These are phyloP conservation scores for Syngnathoides biaculeatus DNA, from an alignment of 2,113 vertebrate genomes.

Conservation along the genomic window DNA sequence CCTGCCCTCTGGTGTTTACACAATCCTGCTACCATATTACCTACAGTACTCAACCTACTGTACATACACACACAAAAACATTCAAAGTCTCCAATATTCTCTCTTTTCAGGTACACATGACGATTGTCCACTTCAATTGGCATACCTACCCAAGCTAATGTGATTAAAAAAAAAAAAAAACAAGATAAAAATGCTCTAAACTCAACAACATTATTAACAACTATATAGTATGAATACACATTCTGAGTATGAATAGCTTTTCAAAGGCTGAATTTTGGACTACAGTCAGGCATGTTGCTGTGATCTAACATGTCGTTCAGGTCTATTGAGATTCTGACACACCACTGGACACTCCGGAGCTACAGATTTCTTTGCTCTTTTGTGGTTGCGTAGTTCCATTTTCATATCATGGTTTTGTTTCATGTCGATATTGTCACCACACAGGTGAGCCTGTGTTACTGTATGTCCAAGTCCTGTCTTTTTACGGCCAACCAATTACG, in stretches of 20 bases:
- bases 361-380: slow-evolving; percentile 18
- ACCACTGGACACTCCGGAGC: too few relatives aligned
- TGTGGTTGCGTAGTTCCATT: slow-evolving; percentile 35
- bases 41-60: neutral
- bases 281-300: neutral
- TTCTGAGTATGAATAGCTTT: neutral
- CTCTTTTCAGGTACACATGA: neutral
- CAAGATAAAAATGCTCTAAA: neutral
- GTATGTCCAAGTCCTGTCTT: slow-evolving; percentile 63
- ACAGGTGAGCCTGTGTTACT: slow-evolving; percentile 38
- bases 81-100: neutral
- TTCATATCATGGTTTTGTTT: slow-evolving; percentile 26
- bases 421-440: neutral
- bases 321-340: neutral
- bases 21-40: neutral
- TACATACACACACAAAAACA: neutral
- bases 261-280: neutral
- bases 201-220: neutral
- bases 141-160: neutral
- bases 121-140: neutral
- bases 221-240: neutral
- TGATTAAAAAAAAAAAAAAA: neutral
- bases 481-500: slow-evolving; percentile 31
- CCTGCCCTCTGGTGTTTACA: slow-evolving; percentile 2
- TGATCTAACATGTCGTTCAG: neutral